Evolutionary conservation across 1,140 invertebrate genomes (phyloP), one percentile per base, ranked within the genome.

Genomic region (Orius insidiosus): DNA sequence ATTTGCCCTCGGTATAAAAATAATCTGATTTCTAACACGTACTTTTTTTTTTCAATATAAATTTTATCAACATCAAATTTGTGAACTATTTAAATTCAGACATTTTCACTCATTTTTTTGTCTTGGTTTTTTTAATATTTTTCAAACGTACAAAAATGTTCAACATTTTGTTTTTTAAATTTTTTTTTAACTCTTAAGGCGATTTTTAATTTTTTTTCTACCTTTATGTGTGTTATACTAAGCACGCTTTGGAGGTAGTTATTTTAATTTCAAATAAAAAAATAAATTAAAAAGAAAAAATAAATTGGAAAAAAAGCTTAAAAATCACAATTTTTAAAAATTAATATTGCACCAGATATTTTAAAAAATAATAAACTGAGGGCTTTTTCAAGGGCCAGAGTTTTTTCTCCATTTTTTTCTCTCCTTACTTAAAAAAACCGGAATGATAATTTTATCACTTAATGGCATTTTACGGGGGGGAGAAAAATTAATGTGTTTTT

Each of bases 21-120:
- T 24, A 24, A 24, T 24, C 24, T 24, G 24, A 24, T 24, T 24
- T 24, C 24, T 24, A 46, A 46, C 35, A 38, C 35, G 24, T 46
- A 46, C 45, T 37, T 46, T 46, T 10, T 46, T n/a, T 46, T 46
- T n/a, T 24, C 24, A 16, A 11, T 45, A 36, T 46, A 36, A 37
- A 36, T 46, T 44, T 44, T 44, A 13, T 44, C 11, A 33, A 33
- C 9, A 44, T 42, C 16, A 19, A 13, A 11, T 40, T 40, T 40
- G 31, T 44, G 31, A 44, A 44, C 42, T 33, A 44, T 44, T 44
- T 32, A 44, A 44, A 44, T 44, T 44, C 30, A 44, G 42, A 30
- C 42, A 44, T n/a, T 33, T 33, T 44, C 13, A 42, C 30, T 44
- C 34, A 32, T n/a, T 43, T 32, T 44, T 24, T 24, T 24, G 24